Percentiles rank a stretch among this genome's conserved stretches.
Evolutionary conservation across 1,140 invertebrate species (phyloP).

Genomic region (Orussus abietinus): DNA sequence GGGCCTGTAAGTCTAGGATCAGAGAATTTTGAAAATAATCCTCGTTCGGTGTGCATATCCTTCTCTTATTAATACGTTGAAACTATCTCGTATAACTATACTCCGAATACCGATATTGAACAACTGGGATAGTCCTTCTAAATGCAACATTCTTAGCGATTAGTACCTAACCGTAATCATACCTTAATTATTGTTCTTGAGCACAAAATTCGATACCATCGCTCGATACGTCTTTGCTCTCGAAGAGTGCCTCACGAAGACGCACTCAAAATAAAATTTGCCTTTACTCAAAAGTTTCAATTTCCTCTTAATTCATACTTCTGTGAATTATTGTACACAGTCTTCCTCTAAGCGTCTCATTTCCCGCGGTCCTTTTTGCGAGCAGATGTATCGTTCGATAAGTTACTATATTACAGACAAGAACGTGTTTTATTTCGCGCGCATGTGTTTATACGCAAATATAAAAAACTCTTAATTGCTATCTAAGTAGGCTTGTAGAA

Average conservation of each 20-base stretch:
- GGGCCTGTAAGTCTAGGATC: neutral
- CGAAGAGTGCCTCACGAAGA: no score
- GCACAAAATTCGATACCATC: constrained; percentile 30
- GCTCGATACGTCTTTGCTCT: no score
- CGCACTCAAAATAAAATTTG: no score
- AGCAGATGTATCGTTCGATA: no score
- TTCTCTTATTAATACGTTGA: no score
- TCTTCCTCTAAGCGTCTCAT: no score
- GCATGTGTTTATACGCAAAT: constrained; percentile 29
- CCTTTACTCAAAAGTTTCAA: no score
- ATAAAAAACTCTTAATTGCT: constrained; percentile 36
- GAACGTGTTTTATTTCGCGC: constrained; percentile 15
- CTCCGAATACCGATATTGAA: constrained; percentile 34
- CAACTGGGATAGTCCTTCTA: constrained; percentile 29
- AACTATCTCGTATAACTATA: constrained; percentile 16
- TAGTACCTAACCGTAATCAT: constrained; percentile 20
- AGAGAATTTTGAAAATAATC: neutral
- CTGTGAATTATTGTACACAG: no score
- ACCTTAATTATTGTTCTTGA: constrained; percentile 48
- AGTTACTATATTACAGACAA: constrained; percentile 23
- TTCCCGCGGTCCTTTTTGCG: no score
- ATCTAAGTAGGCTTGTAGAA: constrained; percentile 39
- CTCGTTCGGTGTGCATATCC: no score
- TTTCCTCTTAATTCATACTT: no score
- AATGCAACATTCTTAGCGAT: constrained; percentile 23